Evolutionary conservation across 2,797 vertebrate genomes (phyloP).

Genomic region (Mycteria americana): DNA sequence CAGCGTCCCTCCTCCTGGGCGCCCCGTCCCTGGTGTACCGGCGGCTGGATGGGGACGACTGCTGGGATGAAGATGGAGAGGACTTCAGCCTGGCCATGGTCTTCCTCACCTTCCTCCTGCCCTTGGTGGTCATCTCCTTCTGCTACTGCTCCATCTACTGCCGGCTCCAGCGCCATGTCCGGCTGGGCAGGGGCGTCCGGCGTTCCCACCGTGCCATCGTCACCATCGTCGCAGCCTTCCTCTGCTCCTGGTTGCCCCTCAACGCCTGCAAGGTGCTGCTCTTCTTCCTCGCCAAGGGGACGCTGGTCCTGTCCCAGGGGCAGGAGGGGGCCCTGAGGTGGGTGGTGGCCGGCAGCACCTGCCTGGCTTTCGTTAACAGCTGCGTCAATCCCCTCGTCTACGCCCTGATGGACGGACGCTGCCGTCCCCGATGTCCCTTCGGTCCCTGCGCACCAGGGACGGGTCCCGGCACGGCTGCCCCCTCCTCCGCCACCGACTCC

Average conservation of each 20-base stretch:
- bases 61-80: constrained; percentile 64
- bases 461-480: neutral
- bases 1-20: constrained; percentile 76
- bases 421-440: constrained; percentile 58
- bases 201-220: constrained; percentile 85
- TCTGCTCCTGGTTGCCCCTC: constrained; percentile 88
- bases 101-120: constrained; percentile 81
- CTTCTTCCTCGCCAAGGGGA: constrained; percentile 16
- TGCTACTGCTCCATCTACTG: constrained; percentile 82
- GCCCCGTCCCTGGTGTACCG: constrained; percentile 77
- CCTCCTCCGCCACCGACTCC: neutral
- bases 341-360: constrained; percentile 77
- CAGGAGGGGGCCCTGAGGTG: constrained; percentile 23
- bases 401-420: constrained; percentile 82
- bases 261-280: constrained; percentile 77
- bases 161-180: constrained; percentile 75
- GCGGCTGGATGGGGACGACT: constrained; percentile 11
- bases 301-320: constrained; percentile 5
- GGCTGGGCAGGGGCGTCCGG: constrained; percentile 59
- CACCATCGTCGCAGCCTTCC: constrained; percentile 80
- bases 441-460: neutral
- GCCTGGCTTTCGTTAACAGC: constrained; percentile 87
- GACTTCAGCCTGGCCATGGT: constrained; percentile 71
- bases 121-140: constrained; percentile 77
- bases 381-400: constrained; percentile 88